Conservation (phyloP, 2,797 vertebrate genomes). For the Syngnathus rostellatus region DNA sequence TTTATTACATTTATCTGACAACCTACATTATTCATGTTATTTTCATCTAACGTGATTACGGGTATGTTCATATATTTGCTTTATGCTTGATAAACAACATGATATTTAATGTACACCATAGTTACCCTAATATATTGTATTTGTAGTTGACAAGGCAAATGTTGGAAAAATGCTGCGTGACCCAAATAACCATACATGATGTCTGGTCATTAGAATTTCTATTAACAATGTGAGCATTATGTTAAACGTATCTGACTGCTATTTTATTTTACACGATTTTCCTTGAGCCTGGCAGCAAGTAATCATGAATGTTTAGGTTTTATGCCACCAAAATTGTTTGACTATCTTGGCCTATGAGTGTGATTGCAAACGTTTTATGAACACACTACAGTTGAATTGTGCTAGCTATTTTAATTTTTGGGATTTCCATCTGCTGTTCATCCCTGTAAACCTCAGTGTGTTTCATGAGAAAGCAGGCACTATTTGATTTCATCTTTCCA, state of each 20-base stretch:
- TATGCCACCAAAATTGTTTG: background rate
- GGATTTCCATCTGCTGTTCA: background rate
- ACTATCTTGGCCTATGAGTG: background rate
- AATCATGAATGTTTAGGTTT: background rate
- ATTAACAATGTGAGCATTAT: no score
- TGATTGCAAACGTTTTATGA: background rate
- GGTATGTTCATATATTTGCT: background rate
- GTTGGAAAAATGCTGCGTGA: background rate
- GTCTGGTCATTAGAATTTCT: no score
- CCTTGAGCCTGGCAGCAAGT: no score
- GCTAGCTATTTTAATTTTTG: constrained; percentile 4
- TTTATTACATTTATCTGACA: background rate
- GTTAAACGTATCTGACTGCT: no score
- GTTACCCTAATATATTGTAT: background rate
- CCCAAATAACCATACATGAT: background rate
- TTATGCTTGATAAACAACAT: background rate
- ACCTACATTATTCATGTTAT: background rate
- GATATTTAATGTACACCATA: background rate
- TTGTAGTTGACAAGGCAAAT: background rate
- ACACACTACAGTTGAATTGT: background rate
- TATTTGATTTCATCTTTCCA: constrained; percentile 38
- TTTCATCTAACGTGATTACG: background rate
- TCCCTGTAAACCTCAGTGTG: constrained; percentile 18
- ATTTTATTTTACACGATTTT: no score
- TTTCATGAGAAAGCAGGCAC: constrained; percentile 35